A percentile compares a stretch with the other conserved stretches of the same genome.
Conservation (phyloP, 2,888 invertebrate genomes). For the Aspidiotus destructor region DNA sequence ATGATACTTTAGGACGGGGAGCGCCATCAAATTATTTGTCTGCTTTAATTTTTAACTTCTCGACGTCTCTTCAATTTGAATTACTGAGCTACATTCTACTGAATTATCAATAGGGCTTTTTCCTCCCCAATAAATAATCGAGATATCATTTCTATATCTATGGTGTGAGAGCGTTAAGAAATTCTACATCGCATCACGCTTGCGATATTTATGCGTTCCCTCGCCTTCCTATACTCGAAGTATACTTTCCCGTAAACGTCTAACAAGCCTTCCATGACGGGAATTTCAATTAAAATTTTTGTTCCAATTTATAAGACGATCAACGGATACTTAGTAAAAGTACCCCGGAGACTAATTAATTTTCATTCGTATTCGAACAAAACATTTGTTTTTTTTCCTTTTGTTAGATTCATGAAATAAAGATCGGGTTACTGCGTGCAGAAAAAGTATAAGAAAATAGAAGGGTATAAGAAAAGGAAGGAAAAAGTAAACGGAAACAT, state of each 20-base stretch:
- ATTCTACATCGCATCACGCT: no score
- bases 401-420: neutral
- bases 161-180: no score
- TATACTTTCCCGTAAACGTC: neutral
- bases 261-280: neutral
- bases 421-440: neutral
- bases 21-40: no score
- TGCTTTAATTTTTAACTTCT: no score
- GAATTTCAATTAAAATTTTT: neutral
- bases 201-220: no score
- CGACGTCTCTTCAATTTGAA: no score
- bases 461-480: neutral
- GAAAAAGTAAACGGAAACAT: neutral
- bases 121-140: no score
- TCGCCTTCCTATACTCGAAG: no score
- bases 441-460: neutral
- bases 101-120: no score
- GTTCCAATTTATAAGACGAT: conserved; percentile 4
- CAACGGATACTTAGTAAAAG: neutral
- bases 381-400: neutral
- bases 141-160: no score
- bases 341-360: conserved; percentile 1
- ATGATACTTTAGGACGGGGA: no score
- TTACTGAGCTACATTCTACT: no score
- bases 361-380: neutral